phyloP scores from a whole-genome alignment of 2,797 vertebrate genomes.

The Parauchenoglanis ngamensis region DNA sequence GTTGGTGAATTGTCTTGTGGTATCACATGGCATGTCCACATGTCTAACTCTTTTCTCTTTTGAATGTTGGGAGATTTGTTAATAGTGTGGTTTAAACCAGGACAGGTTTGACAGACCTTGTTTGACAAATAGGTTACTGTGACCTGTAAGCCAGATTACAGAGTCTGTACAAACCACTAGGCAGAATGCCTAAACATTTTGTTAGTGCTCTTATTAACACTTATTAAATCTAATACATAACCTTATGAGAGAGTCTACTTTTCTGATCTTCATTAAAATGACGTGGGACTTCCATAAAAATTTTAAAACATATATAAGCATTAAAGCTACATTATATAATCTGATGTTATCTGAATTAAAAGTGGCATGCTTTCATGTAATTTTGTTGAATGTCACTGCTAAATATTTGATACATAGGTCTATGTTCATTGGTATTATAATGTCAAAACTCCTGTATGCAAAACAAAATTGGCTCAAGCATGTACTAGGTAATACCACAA shows the following conservation, averaged over 20 bases:
- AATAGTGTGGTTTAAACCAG: conserved; percentile 36
- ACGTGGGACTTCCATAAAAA: neutral
- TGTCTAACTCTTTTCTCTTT: conserved; percentile 27
- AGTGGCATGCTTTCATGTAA: neutral
- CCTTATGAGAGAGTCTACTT: neutral
- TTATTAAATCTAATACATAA: conserved; percentile 14
- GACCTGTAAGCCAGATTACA: conserved; percentile 49
- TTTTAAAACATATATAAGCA: neutral
- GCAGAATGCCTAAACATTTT: conserved; percentile 21
- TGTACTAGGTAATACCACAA: conserved; percentile 32
- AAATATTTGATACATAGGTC: neutral
- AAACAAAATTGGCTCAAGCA: neutral
- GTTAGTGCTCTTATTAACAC: neutral
- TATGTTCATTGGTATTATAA: neutral
- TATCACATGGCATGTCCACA: neutral
- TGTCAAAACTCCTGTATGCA: neutral
- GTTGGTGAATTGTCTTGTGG: neutral
- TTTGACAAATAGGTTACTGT: conserved; percentile 47
- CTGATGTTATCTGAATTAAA: neutral
- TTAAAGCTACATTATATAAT: conserved; percentile 12
- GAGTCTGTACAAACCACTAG: conserved; percentile 20
- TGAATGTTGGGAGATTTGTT: conserved; percentile 37
- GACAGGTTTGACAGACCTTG: conserved; percentile 43
- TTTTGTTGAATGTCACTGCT: neutral
- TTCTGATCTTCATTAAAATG: neutral